Evolutionary conservation across 2,888 invertebrate species (phyloP), one percentile per base, ranked within the genome.

Genomic region (Rhodophaea formosa): DNA sequence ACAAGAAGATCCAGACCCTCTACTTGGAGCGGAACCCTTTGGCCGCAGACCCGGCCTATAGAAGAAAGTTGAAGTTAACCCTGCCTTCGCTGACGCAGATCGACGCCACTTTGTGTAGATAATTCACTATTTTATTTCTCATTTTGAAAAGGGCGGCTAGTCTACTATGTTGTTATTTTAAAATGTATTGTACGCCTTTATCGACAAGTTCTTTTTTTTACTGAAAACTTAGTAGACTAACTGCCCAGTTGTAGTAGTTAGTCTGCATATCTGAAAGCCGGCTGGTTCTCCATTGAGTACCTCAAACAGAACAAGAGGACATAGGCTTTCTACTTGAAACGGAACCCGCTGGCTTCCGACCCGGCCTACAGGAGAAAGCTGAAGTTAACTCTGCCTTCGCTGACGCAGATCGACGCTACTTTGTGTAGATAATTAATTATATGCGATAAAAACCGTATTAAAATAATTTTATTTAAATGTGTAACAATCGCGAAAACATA

Each of bases 331-430:
- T 99, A 99, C 83, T 86, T 99, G 71, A 99, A 99, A 80, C 92
- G 96, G 35, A 99, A 99, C 90, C 98, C 99, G 0, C 83, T 99
- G 0, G 94, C 95, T 0, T 91, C 93, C 42, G 98, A 92, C 90
- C 93, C 96, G 0, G 96, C 95, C 69, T 99, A 99, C 82, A 91
- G 99, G 58, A 93, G 97, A 69, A 99, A 99, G 86, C 92, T 99
- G 46, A 98, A 97, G 85, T 87, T 99, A 58, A 92, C 95, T 0
- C 88, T 98, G 16, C 98, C 99, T 0, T 94, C 95, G 71, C 87
- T 99, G 30, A 93, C 93, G 60, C 99, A 99, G 86, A 96, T 99
- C 69, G 99, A 99, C 91, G 99, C 99, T 8, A 99, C 98, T 8
- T 86, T 97, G 72, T 97, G 97, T 91, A 94, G 94, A 92, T 94